Evolutionary conservation across 2,888 invertebrate genomes (phyloP).

Genomic region (Netelia fuscicornis): DNA sequence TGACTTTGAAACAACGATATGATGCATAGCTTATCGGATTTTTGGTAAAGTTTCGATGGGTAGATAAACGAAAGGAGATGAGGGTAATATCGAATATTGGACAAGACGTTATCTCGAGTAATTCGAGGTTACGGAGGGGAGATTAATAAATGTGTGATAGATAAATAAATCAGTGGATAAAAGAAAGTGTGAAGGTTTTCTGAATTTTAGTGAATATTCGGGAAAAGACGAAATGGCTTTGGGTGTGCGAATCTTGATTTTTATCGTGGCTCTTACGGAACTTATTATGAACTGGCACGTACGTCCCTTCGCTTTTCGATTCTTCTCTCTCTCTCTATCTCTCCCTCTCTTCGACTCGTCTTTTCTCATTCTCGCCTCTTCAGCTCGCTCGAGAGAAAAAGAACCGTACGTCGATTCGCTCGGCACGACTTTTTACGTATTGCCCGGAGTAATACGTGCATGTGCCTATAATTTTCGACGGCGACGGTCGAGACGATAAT

Average conservation of each 20-base stretch:
- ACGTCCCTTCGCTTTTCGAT: slow-evolving; percentile 38
- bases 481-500: slow-evolving; percentile 58
- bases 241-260: not conserved
- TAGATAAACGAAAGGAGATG: not conserved
- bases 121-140: not conserved
- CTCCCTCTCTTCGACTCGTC: not conserved
- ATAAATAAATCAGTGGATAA: not conserved
- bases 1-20: too few relatives aligned
- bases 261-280: slow-evolving; percentile 1
- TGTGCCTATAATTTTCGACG: slow-evolving; percentile 23
- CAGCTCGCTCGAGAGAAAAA: slow-evolving; percentile 56
- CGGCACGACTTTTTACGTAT: slow-evolving; percentile 37
- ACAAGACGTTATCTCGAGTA: not conserved
- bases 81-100: not conserved
- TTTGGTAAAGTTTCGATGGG: not conserved
- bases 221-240: not conserved
- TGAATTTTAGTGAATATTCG: not conserved
- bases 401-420: slow-evolving; percentile 48
- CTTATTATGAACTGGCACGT: slow-evolving; percentile 47
- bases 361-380: not conserved
- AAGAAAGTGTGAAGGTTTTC: not conserved
- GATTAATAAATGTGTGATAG: not conserved
- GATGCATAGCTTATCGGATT: too few relatives aligned
- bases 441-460: slow-evolving; percentile 42
- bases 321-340: slow-evolving; percentile 9